A percentile compares a stretch with the other conserved stretches of the same genome.
Conservation (phyloP, 2,113 vertebrate species). For the Pseudopipra pipra region DNA sequence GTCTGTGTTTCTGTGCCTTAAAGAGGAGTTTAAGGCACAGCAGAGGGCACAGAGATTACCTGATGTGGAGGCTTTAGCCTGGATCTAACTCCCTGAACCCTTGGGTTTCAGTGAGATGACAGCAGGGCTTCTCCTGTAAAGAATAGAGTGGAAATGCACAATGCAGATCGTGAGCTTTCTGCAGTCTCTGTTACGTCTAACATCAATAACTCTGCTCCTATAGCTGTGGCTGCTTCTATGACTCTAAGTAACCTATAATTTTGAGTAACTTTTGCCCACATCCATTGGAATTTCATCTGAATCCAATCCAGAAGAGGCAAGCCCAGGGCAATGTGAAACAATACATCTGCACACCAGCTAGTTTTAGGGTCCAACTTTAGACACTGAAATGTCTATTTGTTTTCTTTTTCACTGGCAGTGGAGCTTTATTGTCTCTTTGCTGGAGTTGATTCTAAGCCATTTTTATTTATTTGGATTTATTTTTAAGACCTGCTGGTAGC, state of each 20-base stretch:
- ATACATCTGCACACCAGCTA: neutral
- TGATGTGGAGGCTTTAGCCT: neutral
- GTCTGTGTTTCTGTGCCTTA: neutral
- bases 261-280: neutral
- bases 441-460: neutral
- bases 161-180: neutral
- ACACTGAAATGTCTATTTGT: neutral
- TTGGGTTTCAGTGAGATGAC: rapidly evolving
- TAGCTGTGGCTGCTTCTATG: neutral
- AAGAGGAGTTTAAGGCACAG: neutral
- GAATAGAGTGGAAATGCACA: neutral
- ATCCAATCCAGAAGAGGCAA: neutral
- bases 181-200: neutral
- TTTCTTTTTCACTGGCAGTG: neutral
- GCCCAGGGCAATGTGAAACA: neutral
- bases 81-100: neutral
- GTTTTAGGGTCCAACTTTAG: neutral
- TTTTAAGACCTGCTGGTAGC: neutral
- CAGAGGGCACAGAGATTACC: neutral
- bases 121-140: neutral
- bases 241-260: neutral
- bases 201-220: neutral
- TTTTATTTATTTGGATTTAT: neutral
- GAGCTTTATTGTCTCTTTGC: neutral
- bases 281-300: neutral